Percentiles rank a stretch among this genome's conserved stretches.
Conservation (phyloP, 2,113 vertebrate genomes). For the Mastomys natalensis region DNA sequence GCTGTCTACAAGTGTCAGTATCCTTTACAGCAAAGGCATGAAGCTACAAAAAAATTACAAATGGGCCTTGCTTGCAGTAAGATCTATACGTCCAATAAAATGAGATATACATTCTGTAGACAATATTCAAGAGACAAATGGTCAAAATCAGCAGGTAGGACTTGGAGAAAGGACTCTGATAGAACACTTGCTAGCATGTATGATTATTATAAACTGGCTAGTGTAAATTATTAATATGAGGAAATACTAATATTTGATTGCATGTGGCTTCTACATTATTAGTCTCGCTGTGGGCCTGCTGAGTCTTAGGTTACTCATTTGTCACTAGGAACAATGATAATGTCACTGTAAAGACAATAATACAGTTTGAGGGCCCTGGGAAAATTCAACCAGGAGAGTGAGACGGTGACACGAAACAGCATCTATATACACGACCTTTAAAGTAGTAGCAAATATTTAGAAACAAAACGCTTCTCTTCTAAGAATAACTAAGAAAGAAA, state of each 20-base stretch:
- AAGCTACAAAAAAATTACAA: background rate
- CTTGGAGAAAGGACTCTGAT: background rate
- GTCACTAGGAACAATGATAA: slow-evolving; percentile 40
- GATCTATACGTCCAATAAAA: background rate
- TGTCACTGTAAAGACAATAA: background rate
- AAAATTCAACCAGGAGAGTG: background rate
- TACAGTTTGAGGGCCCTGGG: background rate
- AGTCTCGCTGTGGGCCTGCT: background rate
- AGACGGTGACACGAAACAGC: background rate
- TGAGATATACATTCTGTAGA: background rate
- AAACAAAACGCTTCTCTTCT: slow-evolving; percentile 51
- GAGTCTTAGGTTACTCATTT: slow-evolving; percentile 18
- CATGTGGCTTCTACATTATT: background rate
- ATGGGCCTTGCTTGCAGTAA: background rate
- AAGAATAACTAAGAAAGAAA: slow-evolving; percentile 17
- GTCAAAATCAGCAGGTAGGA: background rate
- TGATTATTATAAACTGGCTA: background rate
- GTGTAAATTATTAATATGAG: background rate
- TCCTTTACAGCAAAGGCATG: background rate
- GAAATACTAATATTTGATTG: background rate
- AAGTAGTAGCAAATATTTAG: slow-evolving; percentile 18
- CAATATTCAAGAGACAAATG: background rate
- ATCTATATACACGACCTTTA: background rate
- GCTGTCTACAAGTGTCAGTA: background rate
- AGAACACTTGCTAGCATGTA: background rate